phyloP scores from a whole-genome alignment of 2,113 vertebrate genomes.

The mouse (Mus musculus) region GRCm39 chr2:158352001-158352500 shows the following conservation, averaged over 20 bases:
- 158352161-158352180: no score
- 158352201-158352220: no score
- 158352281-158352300: no score
- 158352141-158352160: not conserved
- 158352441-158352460: not conserved
- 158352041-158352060: not conserved
- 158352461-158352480: not conserved
- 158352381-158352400: not conserved
- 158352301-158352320: no score
- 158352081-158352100: not conserved
- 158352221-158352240: no score
- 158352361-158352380: no score
- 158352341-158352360: not conserved
- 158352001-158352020: not conserved
- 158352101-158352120: not conserved
- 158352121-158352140: not conserved
- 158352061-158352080: not conserved
- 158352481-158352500: not conserved
- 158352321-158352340: no score
- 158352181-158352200: no score
- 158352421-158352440: not conserved
- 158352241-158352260: no score
- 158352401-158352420: not conserved
- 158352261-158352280: no score
- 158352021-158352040: not conserved